Evolutionary conservation across 2,113 vertebrate species (phyloP), one percentile per base, ranked within the genome.

Genomic region (Oreochromis tanganicae): DNA sequence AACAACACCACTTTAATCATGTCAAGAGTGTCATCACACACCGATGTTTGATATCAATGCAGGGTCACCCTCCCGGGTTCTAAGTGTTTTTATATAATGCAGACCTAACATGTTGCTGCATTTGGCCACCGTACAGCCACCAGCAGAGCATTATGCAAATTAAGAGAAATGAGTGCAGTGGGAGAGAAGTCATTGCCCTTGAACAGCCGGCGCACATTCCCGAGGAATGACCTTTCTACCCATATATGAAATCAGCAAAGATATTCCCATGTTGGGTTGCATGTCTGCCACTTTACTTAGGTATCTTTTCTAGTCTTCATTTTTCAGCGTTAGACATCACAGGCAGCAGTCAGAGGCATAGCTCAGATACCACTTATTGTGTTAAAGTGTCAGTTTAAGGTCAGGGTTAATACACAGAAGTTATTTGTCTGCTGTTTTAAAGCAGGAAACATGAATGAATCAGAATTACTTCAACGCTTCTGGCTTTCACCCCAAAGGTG

Each of bases 71-170:
- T 92, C 86, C 34, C 5, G 59, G 88, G 80, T 61, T 61, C 59
- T 41, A 78, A 66, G 85, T 88, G 81, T 48, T 81, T 86, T 57
- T 16, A 34, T 81, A 85, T 50, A 81, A 87, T 75, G 75, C 87
- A 86, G 82, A 89, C 46, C 84, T 85, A 81, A 89, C 86, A 89
- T 89, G 89, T 92, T 93, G 88, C 87, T 75, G 59, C 84, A 50
- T 87, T 91, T 83, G 87, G 88, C 92, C 87, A 19, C 85, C 24
- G 34, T 56, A 57, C 81, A 88, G 88, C 84, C 82, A 88, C 84
- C 80, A 88, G 91, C 84, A 85, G 63, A 84, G 86, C 93, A 93
- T 92, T 94, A 95, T 91, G 95, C 87, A 94, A 92, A 95, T 89
- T 50, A 93, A 38, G 73, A 83, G 75, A 88, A 91, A 90, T 93